phyloP scores from a whole-genome alignment of 2,797 vertebrate species.

The Pseudochaenichthys georgianus region DNA sequence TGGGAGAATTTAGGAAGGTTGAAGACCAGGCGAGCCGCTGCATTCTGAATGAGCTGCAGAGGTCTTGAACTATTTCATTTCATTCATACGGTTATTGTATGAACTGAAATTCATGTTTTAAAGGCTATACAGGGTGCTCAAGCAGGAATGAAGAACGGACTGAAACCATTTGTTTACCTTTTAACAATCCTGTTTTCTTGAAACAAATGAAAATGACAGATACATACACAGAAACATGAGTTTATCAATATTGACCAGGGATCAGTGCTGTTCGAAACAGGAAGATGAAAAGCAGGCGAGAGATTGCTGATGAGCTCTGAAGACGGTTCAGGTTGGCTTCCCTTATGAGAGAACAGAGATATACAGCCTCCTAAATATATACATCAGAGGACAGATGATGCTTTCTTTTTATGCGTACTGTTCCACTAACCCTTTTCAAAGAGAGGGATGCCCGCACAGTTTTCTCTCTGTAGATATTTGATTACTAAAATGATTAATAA shows the following conservation, averaged over 20 bases:
- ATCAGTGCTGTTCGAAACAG: slow-evolving; percentile 8
- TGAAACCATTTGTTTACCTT: neutral
- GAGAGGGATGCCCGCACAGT: slow-evolving; percentile 6
- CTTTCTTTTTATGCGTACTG: neutral
- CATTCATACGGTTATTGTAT: neutral
- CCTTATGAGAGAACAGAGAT: slow-evolving; percentile 2
- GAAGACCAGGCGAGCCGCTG: too few relatives aligned
- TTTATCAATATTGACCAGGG: slow-evolving; percentile 3
- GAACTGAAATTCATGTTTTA: slow-evolving; percentile 11
- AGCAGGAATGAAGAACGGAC: neutral
- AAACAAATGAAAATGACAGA: slow-evolving; percentile 3
- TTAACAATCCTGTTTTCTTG: neutral
- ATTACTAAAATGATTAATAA: slow-evolving; percentile 27
- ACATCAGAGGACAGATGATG: neutral
- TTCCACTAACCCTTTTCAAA: slow-evolving; percentile 34
- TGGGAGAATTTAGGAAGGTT: too few relatives aligned
- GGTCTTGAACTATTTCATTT: neutral
- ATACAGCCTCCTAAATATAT: neutral
- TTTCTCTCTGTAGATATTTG: slow-evolving; percentile 12
- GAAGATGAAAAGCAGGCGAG: slow-evolving; percentile 20
- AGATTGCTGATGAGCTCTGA: slow-evolving; percentile 17
- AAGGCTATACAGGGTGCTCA: neutral
- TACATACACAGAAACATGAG: neutral
- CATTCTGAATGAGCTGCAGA: too few relatives aligned
- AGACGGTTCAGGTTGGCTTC: slow-evolving; percentile 4